Evolutionary conservation across 2,888 invertebrate species (phyloP).

Genomic region (Eupithecia subumbrata): DNA sequence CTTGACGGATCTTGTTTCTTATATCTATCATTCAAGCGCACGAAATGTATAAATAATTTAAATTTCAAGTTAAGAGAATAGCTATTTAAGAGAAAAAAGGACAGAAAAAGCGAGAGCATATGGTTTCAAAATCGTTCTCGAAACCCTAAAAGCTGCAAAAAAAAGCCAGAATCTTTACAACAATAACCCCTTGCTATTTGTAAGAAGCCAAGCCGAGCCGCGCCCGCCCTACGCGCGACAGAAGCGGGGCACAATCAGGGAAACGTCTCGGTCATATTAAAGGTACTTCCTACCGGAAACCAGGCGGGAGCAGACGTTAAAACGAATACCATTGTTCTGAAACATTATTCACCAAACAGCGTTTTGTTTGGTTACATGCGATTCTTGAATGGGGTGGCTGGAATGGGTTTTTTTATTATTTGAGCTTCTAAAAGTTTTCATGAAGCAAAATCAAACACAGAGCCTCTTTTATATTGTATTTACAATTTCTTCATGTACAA

Average conservation of each 20-base stretch:
- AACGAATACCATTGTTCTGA: slow-evolving; percentile 53
- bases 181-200: background rate
- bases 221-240: background rate
- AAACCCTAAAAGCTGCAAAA: background rate
- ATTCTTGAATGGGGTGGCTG: background rate
- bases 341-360: slow-evolving; percentile 20
- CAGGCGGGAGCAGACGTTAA: slow-evolving; percentile 54
- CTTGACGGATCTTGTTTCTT: too few species aligned
- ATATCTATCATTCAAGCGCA: too few species aligned
- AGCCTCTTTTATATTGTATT: background rate
- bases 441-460: background rate
- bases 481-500: too few species aligned
- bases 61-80: too few species aligned
- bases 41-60: too few species aligned
- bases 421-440: background rate
- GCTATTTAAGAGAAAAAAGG: too few species aligned
- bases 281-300: slow-evolving; percentile 53
- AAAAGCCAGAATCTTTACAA: background rate
- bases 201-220: background rate
- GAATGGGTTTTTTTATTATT: background rate
- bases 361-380: slow-evolving; percentile 38
- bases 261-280: slow-evolving; percentile 48
- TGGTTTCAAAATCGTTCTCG: too few species aligned
- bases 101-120: too few species aligned
- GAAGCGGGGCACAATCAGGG: background rate